These are phyloP conservation scores for Luehdorfia chinensis DNA, from an alignment of 1,140 invertebrate genomes.

Conservation along the genomic window DNA sequence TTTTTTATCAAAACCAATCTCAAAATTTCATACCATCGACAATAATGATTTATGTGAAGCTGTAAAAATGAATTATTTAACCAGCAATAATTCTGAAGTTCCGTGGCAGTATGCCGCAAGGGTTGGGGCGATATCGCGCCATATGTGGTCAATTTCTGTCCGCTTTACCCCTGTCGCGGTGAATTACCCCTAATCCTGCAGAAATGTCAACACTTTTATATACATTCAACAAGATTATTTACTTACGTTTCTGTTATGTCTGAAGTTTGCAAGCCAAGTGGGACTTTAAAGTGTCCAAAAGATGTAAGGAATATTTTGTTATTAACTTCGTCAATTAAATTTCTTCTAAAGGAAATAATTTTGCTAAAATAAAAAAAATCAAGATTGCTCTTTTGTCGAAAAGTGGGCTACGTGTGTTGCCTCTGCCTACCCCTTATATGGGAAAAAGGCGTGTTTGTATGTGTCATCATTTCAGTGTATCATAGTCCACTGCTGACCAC, in stretches of 20 bases:
- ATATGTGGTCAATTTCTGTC: conserved; percentile 66
- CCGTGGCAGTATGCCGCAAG: conserved; percentile 5
- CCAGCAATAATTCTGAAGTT: conserved; percentile 37
- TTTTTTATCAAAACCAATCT: conserved; percentile 22
- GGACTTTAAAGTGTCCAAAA: too few species aligned
- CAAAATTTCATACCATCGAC: conserved; percentile 13
- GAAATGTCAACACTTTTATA: conserved; percentile 61
- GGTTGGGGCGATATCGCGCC: conserved; percentile 31
- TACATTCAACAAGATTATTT: conserved; percentile 50
- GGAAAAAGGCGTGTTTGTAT: too few species aligned
- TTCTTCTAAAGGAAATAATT: too few species aligned
- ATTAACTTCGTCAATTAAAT: too few species aligned
- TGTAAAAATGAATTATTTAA: conserved; percentile 46
- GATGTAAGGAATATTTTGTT: too few species aligned
- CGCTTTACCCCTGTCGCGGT: conserved; percentile 37
- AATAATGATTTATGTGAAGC: conserved; percentile 39
- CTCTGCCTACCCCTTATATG: too few species aligned
- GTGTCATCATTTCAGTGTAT: too few species aligned
- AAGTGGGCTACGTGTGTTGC: too few species aligned
- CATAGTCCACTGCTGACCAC: too few species aligned
- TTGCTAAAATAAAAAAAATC: too few species aligned
- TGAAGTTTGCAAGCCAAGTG: too few species aligned
- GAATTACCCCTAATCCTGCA: conserved; percentile 60
- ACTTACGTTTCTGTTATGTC: not conserved
- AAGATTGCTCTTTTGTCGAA: too few species aligned